These are phyloP conservation scores for Himantopus leucocephalus DNA, from an alignment of 2,113 vertebrate species.

Conservation along the genomic window DNA sequence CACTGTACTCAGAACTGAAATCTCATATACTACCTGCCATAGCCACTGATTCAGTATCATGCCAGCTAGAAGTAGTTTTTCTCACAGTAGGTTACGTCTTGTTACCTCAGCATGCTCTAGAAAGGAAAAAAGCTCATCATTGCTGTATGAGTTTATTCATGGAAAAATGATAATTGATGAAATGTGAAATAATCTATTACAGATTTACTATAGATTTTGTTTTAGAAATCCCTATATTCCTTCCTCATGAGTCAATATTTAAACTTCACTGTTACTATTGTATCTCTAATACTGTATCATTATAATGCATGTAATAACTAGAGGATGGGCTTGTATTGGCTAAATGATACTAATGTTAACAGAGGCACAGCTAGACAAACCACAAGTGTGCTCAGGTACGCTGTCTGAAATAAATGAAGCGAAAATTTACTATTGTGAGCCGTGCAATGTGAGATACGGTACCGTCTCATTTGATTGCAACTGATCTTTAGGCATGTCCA, in stretches of 20 bases:
- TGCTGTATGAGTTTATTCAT: background rate
- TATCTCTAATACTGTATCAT: background rate
- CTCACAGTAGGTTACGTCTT: background rate
- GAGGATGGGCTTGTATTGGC: background rate
- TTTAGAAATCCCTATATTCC: background rate
- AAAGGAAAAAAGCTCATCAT: background rate
- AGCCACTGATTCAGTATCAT: background rate
- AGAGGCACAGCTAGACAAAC: background rate
- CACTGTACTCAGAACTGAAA: background rate
- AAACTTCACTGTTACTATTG: background rate
- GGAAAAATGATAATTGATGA: background rate
- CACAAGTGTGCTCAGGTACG: background rate
- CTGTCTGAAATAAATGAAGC: background rate
- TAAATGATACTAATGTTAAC: background rate
- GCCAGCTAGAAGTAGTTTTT: background rate
- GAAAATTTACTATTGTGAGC: background rate
- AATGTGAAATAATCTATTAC: background rate
- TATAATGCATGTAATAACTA: background rate
- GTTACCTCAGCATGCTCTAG: background rate
- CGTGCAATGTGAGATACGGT: background rate
- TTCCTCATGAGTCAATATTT: background rate
- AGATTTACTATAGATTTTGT: background rate
- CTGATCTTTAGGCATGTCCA: background rate
- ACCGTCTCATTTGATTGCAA: fast-evolving
- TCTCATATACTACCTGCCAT: background rate